Evolutionary conservation across 2,113 vertebrate species (phyloP), one percentile per base, ranked within the genome.

Genomic region (Octodon degus): DNA sequence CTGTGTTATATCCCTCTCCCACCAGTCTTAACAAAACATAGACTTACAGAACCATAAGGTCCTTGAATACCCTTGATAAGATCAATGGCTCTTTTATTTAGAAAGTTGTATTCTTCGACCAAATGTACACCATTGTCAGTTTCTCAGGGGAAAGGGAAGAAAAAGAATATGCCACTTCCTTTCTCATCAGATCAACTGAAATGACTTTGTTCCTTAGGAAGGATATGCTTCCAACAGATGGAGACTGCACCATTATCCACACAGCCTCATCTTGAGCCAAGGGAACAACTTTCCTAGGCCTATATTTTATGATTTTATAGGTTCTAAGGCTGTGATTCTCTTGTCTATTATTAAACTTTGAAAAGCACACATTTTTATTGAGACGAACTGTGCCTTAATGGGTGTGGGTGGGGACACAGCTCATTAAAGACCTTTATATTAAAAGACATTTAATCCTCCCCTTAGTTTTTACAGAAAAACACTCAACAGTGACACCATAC

Each of bases 361-460:
- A 94, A 95, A 92, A 96, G 30, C 70, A 91, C n/a, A 85, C 24
- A 24, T 85, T 96, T 96, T 97, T 91, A 97, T 87, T 82, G 77
- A 90, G 60, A 88, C 58, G 40, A 91, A 92, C 88, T 40, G 95
- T 92, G 47, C 40, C 53, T 94, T 82, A 94, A 80, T 37, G 96
- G 95, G 93, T 90, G 81, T 47, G 82, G 80, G 47, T 93, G 70
- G 77, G 76, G 76, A 90, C 74, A 86, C 58, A 63, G 37, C 79
- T 96, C 87, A 85, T 93, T 93, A 90, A 84, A 72, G 76, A 62
- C 40, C 50, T 96, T 77, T 94, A 32, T 91, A 32, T 43, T 32
- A 96, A 89, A 62, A 98, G 97, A 96, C 89, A 96, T 76, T 93
- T 91, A 96, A 97, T 95, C 96, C 96, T 97, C 97, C 96, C 82